phyloP scores from a whole-genome alignment of 1,140 invertebrate species.

The Euglossa dilemma region DNA sequence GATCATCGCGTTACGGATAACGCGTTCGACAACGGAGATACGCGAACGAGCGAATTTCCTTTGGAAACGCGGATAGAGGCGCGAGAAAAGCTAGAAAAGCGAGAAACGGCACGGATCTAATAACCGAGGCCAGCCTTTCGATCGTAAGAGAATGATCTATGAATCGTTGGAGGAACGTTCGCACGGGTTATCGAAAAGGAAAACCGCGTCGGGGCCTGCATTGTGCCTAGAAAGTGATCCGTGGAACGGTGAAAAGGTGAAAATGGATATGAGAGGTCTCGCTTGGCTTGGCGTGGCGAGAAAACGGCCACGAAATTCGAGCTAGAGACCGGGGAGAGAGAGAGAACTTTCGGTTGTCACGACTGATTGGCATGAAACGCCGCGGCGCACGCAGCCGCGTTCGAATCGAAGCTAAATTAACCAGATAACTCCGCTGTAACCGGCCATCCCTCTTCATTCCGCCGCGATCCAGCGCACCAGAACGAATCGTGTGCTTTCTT shows the following conservation, averaged over 20 bases:
- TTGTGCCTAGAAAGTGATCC: constrained; percentile 72
- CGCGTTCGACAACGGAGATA: too few relatives aligned
- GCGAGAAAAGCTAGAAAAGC: too few relatives aligned
- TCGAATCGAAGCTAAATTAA: constrained; percentile 26
- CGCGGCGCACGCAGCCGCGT: not conserved
- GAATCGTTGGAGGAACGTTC: not conserved
- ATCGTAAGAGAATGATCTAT: not conserved
- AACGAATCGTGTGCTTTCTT: constrained; percentile 9
- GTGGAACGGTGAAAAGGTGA: constrained; percentile 68
- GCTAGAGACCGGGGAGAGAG: not conserved
- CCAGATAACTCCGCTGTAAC: constrained; percentile 9
- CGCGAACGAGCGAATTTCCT: too few relatives aligned
- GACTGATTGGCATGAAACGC: constrained; percentile 38
- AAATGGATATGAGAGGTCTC: constrained; percentile 61
- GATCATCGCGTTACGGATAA: too few relatives aligned
- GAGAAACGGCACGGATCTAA: not conserved
- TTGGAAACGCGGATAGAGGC: too few relatives aligned
- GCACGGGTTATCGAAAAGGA: constrained; percentile 21
- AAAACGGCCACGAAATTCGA: constrained; percentile 53
- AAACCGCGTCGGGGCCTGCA: constrained; percentile 32
- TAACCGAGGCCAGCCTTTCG: not conserved
- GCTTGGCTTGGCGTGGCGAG: constrained; percentile 53
- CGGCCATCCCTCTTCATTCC: not conserved
- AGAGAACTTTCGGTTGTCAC: constrained; percentile 47
- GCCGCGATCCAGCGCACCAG: not conserved